These are phyloP conservation scores for Euthynnus affinis DNA, from an alignment of 2,797 vertebrate species.

Conservation along the genomic window DNA sequence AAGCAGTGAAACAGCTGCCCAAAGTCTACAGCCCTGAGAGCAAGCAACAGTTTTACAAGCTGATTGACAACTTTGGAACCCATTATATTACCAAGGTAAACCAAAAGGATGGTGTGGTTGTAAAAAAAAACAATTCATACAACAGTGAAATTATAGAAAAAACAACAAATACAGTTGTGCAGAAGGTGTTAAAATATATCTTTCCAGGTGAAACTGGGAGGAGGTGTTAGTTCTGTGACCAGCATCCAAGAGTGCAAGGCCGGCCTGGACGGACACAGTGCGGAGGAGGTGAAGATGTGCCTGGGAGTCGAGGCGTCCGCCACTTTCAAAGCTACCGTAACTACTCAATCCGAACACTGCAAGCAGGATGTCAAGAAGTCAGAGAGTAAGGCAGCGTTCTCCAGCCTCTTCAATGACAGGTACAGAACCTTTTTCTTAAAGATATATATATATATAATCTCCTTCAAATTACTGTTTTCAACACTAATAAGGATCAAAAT, in stretches of 20 bases:
- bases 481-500: not conserved
- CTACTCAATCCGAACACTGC: conserved; percentile 75
- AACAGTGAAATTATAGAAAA: no score
- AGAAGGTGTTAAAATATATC: not conserved
- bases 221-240: conserved; percentile 85
- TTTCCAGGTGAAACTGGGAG: conserved; percentile 86
- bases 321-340: conserved; percentile 48
- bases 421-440: conserved; percentile 33
- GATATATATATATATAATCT: no score
- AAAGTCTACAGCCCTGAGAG: conserved; percentile 69
- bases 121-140: no score
- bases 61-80: conserved; percentile 89
- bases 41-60: conserved; percentile 76
- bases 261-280: conserved; percentile 81
- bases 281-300: conserved; percentile 86
- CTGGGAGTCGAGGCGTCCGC: conserved; percentile 84
- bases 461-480: no score
- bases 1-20: conserved; percentile 82
- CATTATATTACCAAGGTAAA: conserved; percentile 89
- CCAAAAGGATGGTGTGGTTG: no score
- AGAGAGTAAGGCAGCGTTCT: conserved; percentile 84
- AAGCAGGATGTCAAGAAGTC: conserved; percentile 74
- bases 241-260: conserved; percentile 88
- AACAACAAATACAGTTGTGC: not conserved
- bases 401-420: conserved; percentile 87